Evolutionary conservation across 2,888 invertebrate genomes (phyloP).

Genomic region (Panopea generosa): DNA sequence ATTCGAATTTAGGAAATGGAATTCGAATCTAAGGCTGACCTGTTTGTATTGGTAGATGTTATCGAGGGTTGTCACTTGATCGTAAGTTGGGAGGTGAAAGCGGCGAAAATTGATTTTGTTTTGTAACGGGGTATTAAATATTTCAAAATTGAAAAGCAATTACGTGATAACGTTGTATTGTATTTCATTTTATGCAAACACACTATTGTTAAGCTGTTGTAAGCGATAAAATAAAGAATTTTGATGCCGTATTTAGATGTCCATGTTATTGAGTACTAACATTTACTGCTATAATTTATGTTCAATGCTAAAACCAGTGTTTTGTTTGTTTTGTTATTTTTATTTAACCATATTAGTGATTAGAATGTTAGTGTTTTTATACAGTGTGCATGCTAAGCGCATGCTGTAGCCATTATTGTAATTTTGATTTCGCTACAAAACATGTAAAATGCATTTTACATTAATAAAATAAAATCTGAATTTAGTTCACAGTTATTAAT

Average conservation of each 20-base stretch:
- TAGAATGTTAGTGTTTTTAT: conserved; percentile 9
- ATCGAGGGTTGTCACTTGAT: conserved; percentile 37
- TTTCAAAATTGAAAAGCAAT: conserved; percentile 21
- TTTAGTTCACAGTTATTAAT: too few relatives aligned
- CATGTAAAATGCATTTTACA: too few relatives aligned
- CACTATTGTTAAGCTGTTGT: neutral
- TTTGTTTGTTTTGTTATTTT: neutral
- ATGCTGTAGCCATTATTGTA: too few relatives aligned
- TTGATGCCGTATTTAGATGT: conserved; percentile 31
- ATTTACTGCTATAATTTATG: neutral
- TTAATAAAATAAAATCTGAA: too few relatives aligned
- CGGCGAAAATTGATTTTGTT: neutral
- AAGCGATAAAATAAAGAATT: neutral
- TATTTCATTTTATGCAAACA: conserved; percentile 51
- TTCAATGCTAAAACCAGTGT: neutral
- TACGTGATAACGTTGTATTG: conserved; percentile 30
- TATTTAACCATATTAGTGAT: conserved; percentile 9
- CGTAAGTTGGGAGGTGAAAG: conserved; percentile 9
- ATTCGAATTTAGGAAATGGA: conserved; percentile 58
- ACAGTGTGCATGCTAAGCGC: too few relatives aligned
- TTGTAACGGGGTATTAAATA: conserved; percentile 10
- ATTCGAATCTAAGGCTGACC: conserved; percentile 50
- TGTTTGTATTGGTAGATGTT: conserved; percentile 37
- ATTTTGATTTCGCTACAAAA: too few relatives aligned
- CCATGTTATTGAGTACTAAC: conserved; percentile 24